Evolutionary conservation across 2,797 vertebrate species (phyloP).

Genomic region (Argyrosomus regius): DNA sequence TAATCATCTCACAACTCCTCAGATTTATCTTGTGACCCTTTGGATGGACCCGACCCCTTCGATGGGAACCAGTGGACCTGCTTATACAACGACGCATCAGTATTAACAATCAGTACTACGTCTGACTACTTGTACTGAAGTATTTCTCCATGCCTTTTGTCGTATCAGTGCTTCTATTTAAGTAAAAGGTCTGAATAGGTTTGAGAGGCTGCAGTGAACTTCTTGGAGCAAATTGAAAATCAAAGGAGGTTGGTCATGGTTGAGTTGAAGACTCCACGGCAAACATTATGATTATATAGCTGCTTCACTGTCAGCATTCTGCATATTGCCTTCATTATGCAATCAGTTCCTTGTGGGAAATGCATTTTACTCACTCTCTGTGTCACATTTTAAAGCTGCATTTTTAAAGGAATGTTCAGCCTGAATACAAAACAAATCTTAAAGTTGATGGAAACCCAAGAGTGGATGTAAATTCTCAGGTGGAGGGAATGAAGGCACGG

Average conservation of each 20-base stretch:
- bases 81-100: too few species aligned
- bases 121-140: too few species aligned
- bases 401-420: neutral
- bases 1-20: too few species aligned
- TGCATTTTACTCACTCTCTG: slow-evolving; percentile 1
- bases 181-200: neutral
- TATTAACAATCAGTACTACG: too few species aligned
- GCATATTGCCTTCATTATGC: slow-evolving; percentile 14
- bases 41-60: too few species aligned
- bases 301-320: neutral
- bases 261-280: neutral
- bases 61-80: too few species aligned
- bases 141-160: too few species aligned
- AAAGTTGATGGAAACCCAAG: neutral
- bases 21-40: too few species aligned
- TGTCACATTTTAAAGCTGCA: slow-evolving; percentile 5
- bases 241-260: neutral
- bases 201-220: too few species aligned
- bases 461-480: neutral
- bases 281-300: neutral
- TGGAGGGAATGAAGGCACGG: neutral
- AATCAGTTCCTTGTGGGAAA: neutral
- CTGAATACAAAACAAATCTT: slow-evolving; percentile 13
- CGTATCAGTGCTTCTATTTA: neutral
- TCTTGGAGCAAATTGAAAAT: neutral